Conservation (phyloP, 2,888 invertebrate genomes). For the Pimpla rufipes region DNA sequence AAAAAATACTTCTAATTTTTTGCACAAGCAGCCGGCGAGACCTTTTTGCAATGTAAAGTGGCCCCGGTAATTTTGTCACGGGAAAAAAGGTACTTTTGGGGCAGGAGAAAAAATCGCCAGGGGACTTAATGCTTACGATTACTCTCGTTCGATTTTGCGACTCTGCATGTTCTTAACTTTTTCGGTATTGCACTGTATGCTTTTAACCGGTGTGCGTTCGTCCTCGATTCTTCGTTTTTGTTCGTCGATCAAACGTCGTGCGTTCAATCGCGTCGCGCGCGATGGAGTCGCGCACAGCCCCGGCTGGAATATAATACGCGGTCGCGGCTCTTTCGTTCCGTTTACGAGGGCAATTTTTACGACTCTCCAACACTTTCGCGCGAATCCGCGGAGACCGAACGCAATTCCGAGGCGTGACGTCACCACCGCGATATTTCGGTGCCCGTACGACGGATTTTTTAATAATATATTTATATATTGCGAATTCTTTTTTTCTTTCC, state of each 20-base stretch:
- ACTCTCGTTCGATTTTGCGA: too few relatives aligned
- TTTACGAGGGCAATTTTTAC: constrained; percentile 77
- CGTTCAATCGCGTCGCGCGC: constrained; percentile 31
- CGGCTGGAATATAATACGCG: constrained; percentile 67
- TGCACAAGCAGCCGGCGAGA: too few relatives aligned
- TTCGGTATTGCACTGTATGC: constrained; percentile 24
- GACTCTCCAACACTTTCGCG: constrained; percentile 68
- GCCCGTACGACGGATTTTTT: too few relatives aligned
- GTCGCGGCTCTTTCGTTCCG: constrained; percentile 52
- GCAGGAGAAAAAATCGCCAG: too few relatives aligned
- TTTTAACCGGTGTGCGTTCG: constrained; percentile 52
- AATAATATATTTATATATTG: neutral
- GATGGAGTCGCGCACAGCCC: constrained; percentile 6
- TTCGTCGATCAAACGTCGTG: constrained; percentile 49
- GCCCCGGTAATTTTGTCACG: too few relatives aligned
- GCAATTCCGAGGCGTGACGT: constrained; percentile 59
- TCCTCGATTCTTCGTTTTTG: constrained; percentile 46
- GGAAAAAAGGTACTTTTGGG: too few relatives aligned
- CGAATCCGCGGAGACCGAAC: constrained; percentile 60
- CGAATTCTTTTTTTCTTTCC: neutral
- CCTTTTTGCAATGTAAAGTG: too few relatives aligned
- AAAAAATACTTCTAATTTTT: too few relatives aligned
- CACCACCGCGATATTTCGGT: neutral
- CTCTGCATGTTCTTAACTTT: too few relatives aligned
- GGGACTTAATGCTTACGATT: too few relatives aligned